Evolutionary conservation across 2,888 invertebrate genomes (phyloP), one percentile per base, ranked within the genome.

Genomic region (Plemyria rubiginata): DNA sequence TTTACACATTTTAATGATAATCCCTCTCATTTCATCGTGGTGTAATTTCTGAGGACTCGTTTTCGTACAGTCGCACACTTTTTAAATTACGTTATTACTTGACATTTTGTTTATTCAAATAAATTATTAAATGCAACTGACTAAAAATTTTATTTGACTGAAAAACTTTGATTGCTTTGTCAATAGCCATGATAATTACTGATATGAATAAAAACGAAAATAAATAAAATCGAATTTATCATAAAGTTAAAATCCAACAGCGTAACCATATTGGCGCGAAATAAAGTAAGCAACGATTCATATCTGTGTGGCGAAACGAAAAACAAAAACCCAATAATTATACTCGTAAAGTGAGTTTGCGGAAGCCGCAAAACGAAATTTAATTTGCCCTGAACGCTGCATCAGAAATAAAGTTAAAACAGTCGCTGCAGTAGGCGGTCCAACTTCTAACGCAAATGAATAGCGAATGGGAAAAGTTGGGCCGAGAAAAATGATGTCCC

Each of bases 361-460:
- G 89, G 87, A 90, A 91, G 86, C 92, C 89, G 84, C 92, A 90
- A 90, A 92, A 91, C 88, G 91, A 92, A 92, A 92, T 92, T 92
- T 92, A 92, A 92, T 92, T 92, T 92, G 91, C 88, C 88, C 88
- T 90, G 92, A 92, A 92, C 88, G 90, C 89, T 91, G 92, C 92
- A 92, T 91, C 92, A 91, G 90, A 90, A 91, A 91, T 91, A 92
- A 91, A 92, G 91, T 92, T 92, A 90, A 92, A 92, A 92, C 90
- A 92, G 92, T 90, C 88, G 86, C 85, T 89, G 91, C 90, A 90
- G 87, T 86, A 84, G 88, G 87, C 85, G 82, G 85, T 72, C 82
- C 83, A 92, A 92, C 92, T 92, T 92, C 90, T 91, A 92, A 92
- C 92, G 89, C 90, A 90, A 92, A 92, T 92, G 92, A 92, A 92